Evolutionary conservation across 2,888 invertebrate species (phyloP).

Genomic region (Trichogramma evanescens): DNA sequence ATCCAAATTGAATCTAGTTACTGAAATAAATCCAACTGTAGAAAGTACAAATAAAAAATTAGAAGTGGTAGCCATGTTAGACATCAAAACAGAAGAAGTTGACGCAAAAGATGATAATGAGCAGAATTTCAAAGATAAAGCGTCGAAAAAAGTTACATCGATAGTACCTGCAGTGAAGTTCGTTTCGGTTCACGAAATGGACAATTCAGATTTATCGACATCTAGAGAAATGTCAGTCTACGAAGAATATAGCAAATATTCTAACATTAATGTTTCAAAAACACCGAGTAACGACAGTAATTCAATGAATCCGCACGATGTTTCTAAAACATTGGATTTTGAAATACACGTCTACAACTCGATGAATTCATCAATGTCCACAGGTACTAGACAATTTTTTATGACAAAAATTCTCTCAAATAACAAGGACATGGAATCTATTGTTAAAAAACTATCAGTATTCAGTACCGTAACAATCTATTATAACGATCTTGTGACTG

Average conservation of each 20-base stretch:
- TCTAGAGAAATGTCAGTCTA: background rate
- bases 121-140: no score
- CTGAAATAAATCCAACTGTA: conserved; percentile 4
- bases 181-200: background rate
- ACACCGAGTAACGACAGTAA: background rate
- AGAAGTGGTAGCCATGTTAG: background rate
- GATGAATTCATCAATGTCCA: conserved; percentile 4
- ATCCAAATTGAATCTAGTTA: conserved; percentile 12
- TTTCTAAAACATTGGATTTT: conserved; percentile 16
- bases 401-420: conserved; percentile 5
- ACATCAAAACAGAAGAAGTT: background rate
- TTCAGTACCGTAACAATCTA: conserved; percentile 6
- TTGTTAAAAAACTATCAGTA: conserved; percentile 6
- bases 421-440: conserved; percentile 4
- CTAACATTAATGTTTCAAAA: background rate
- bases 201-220: background rate
- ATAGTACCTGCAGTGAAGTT: no score
- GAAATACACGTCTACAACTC: conserved; percentile 11
- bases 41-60: conserved; percentile 3
- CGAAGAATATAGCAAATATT: background rate
- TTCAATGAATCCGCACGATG: background rate
- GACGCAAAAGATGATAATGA: background rate
- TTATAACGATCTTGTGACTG: conserved; percentile 9
- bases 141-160: no score
- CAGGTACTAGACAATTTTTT: conserved; percentile 16